These are phyloP conservation scores for Oreochromis grahami DNA, from an alignment of 2,797 vertebrate genomes.

Conservation along the genomic window DNA sequence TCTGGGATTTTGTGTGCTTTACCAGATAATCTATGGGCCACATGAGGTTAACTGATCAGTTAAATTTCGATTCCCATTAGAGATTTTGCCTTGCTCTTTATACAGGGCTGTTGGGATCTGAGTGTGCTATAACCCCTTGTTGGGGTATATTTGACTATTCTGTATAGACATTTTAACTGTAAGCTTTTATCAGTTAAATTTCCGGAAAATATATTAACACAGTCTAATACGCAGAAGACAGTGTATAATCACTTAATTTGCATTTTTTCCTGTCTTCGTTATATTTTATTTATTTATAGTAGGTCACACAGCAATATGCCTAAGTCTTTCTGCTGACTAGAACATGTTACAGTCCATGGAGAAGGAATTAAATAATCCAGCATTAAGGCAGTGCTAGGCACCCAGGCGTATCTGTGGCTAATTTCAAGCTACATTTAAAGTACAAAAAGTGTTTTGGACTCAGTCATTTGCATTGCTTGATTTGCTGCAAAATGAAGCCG, in stretches of 20 bases:
- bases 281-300: neutral
- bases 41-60: neutral
- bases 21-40: neutral
- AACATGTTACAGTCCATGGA: neutral
- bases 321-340: neutral
- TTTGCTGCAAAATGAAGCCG: neutral
- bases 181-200: neutral
- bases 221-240: neutral
- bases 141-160: neutral
- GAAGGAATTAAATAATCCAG: neutral
- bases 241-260: neutral
- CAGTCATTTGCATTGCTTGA: neutral
- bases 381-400: neutral
- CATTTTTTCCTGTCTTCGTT: neutral
- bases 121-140: neutral
- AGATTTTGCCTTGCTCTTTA: neutral
- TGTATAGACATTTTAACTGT: neutral
- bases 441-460: neutral
- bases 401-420: neutral
- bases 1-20: neutral
- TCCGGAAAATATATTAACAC: neutral
- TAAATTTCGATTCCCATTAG: neutral
- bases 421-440: conserved; percentile 4
- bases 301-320: neutral
- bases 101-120: neutral